These are phyloP conservation scores for Macrosiphum euphorbiae DNA, from an alignment of 2,888 invertebrate species.

Conservation along the genomic window DNA sequence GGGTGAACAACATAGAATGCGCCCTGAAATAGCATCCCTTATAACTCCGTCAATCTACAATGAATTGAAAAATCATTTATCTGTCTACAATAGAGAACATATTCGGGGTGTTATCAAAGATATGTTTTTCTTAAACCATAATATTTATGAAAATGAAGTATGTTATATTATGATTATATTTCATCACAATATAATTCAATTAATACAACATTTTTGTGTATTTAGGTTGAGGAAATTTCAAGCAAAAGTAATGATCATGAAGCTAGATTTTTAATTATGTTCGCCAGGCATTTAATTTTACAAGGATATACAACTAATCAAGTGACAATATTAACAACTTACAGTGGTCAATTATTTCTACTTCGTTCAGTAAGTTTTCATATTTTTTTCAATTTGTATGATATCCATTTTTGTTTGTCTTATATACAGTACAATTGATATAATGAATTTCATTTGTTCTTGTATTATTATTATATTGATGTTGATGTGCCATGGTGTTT, in stretches of 20 bases:
- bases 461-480: not conserved
- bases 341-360: slow-evolving; percentile 77
- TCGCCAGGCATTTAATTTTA: slow-evolving; percentile 76
- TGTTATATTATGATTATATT: slow-evolving; percentile 61
- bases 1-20: slow-evolving; percentile 73
- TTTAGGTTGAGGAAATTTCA: slow-evolving; percentile 72
- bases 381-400: not conserved
- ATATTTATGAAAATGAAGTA: slow-evolving; percentile 74
- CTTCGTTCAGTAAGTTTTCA: slow-evolving; percentile 53
- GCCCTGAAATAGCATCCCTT: slow-evolving; percentile 71
- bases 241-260: slow-evolving; percentile 78
- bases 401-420: not conserved
- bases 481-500: not conserved
- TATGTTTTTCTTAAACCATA: slow-evolving; percentile 80
- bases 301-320: slow-evolving; percentile 76
- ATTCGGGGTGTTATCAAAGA: slow-evolving; percentile 76
- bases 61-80: slow-evolving; percentile 74
- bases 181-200: not conserved
- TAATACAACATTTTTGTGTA: not conserved
- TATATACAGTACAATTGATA: not conserved
- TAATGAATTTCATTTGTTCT: not conserved
- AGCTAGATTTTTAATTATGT: slow-evolving; percentile 75
- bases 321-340: slow-evolving; percentile 82
- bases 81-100: slow-evolving; percentile 74
- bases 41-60: slow-evolving; percentile 79